phyloP scores from a whole-genome alignment of 2,113 vertebrate species.

The Taurulus bubalis region DNA sequence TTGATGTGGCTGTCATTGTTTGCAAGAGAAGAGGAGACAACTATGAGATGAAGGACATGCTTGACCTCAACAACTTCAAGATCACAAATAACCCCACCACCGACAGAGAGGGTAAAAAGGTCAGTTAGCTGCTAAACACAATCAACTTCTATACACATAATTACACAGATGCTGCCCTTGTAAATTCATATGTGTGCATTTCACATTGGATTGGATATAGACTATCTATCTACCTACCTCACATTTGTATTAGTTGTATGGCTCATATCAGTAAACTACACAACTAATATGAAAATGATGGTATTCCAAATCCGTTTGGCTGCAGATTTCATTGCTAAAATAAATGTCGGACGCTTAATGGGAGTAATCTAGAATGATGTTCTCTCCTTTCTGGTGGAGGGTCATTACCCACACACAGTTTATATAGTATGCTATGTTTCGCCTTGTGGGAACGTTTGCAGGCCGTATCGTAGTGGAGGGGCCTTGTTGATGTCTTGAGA shows the following conservation, averaged over 20 bases:
- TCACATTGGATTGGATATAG: slow-evolving; percentile 3
- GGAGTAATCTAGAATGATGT: neutral
- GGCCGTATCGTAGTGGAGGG: slow-evolving; percentile 24
- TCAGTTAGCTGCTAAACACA: slow-evolving; percentile 54
- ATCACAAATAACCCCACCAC: slow-evolving; percentile 93
- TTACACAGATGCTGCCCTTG: neutral
- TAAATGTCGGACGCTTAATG: neutral
- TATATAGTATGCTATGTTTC: slow-evolving; percentile 15
- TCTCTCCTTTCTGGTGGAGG: neutral
- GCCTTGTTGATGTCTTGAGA: slow-evolving; percentile 72
- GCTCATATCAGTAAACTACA: neutral
- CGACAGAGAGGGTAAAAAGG: slow-evolving; percentile 95
- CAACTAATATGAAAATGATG: neutral
- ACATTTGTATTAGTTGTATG: neutral
- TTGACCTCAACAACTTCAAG: slow-evolving; percentile 94
- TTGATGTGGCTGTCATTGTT: slow-evolving; percentile 92
- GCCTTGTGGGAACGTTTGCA: slow-evolving; percentile 25
- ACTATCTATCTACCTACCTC: neutral
- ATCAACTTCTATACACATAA: neutral
- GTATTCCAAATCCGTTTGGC: slow-evolving; percentile 4
- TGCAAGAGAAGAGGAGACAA: slow-evolving; percentile 95
- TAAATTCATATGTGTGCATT: neutral
- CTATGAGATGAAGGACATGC: slow-evolving; percentile 97
- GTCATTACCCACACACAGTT: slow-evolving; percentile 15
- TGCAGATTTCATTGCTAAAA: slow-evolving; percentile 10